These are phyloP conservation scores for Oxygymnocypris stewartii DNA, from an alignment of 2,113 vertebrate species.

Conservation along the genomic window DNA sequence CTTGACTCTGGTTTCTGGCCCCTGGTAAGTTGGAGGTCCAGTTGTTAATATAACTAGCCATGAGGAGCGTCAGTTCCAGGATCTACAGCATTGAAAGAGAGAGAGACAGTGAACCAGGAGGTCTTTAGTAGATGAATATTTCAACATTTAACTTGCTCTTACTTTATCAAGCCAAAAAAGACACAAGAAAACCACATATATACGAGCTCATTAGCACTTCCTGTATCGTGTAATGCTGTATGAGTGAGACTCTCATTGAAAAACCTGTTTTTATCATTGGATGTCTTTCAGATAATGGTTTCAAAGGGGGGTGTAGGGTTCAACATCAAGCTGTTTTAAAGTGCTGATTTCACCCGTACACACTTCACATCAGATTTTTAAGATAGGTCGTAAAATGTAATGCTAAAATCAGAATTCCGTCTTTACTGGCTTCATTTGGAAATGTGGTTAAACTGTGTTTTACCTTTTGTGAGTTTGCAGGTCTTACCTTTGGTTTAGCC, in stretches of 20 bases:
- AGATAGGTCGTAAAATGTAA: not conserved
- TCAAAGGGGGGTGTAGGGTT: not conserved
- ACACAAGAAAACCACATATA: not conserved
- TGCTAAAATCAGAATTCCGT: conserved; percentile 1
- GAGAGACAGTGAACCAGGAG: not conserved
- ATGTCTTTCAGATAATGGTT: conserved; percentile 23
- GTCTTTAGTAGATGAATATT: not conserved
- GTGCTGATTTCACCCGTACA: conserved; percentile 7
- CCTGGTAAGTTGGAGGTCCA: conserved; percentile 65
- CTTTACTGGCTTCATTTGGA: not conserved
- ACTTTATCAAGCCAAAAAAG: not conserved
- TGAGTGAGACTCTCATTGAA: not conserved
- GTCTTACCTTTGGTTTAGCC: conserved; percentile 81
- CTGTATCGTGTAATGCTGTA: conserved; percentile 8
- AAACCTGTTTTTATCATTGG: conserved; percentile 56
- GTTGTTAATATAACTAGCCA: conserved; percentile 88
- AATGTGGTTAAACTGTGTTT: conserved; percentile 3
- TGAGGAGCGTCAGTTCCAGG: conserved; percentile 85
- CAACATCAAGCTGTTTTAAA: conserved; percentile 12
- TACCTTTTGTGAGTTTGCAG: not conserved
- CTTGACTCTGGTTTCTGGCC: conserved; percentile 58
- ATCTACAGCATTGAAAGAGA: conserved; percentile 70
- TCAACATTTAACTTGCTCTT: not conserved
- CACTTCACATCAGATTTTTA: not conserved
- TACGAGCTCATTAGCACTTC: conserved; percentile 44